Conservation (phyloP, 2,797 vertebrate species). For the Lepus oiostolus region DNA sequence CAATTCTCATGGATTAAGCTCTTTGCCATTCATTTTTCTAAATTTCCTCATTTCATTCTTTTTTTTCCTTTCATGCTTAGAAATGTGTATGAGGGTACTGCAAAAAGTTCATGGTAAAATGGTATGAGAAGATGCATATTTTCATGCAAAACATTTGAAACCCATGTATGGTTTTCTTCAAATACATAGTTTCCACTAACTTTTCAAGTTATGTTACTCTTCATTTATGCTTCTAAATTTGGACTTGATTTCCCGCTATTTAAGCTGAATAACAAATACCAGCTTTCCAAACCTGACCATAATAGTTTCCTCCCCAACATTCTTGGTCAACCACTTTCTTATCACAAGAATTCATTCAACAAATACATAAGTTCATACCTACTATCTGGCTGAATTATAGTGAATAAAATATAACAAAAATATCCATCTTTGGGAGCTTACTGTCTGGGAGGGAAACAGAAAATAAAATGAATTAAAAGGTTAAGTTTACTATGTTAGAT, state of each 20-base stretch:
- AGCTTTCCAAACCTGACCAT: neutral
- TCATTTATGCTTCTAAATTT: neutral
- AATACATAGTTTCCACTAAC: no score
- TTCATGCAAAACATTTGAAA: no score
- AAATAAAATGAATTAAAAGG: conserved; percentile 8
- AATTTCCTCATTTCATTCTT: neutral
- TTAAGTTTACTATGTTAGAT: conserved; percentile 3
- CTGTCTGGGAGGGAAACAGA: neutral
- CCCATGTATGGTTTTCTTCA: no score
- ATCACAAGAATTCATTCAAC: neutral
- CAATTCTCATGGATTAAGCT: neutral
- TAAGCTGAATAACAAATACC: neutral
- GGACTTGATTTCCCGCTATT: neutral
- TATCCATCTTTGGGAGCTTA: neutral
- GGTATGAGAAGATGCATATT: no score
- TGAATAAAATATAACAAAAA: neutral
- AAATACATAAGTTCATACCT: neutral
- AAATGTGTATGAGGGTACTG: neutral
- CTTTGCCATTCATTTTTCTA: neutral
- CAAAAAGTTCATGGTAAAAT: no score
- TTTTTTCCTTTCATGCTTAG: neutral
- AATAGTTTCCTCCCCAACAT: neutral
- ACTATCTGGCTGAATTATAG: neutral
- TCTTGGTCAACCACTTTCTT: neutral
- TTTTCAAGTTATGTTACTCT: neutral